Percentiles rank a stretch among this genome's conserved stretches.
These are phyloP conservation scores for Megalurothrips usitatus DNA, from an alignment of 2,888 invertebrate species.

Conservation along the genomic window DNA sequence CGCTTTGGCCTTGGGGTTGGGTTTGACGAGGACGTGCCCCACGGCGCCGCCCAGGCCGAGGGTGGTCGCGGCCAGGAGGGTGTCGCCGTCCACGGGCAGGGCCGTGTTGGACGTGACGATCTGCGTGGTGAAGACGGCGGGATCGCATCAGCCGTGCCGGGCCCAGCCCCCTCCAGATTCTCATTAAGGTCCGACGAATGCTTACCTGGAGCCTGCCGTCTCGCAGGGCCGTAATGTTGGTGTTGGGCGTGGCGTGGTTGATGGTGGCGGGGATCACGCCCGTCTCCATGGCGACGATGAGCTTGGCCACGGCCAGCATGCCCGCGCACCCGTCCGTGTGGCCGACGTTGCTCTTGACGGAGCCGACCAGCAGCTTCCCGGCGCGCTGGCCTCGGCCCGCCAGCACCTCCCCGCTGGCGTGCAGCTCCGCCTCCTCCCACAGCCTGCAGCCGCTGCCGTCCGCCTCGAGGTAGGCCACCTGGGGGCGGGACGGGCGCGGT, in stretches of 20 bases:
- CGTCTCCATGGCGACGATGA: constrained; percentile 86
- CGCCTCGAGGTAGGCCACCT: constrained; percentile 56
- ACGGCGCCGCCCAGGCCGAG: background rate
- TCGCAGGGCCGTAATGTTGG: constrained; percentile 77
- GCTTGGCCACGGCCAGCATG: constrained; percentile 82
- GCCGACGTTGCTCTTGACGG: constrained; percentile 97
- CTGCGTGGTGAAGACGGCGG: no score
- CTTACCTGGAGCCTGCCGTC: constrained; percentile 58
- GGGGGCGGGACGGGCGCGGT: constrained; percentile 31
- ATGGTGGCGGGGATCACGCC: constrained; percentile 86
- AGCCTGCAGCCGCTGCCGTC: constrained; percentile 47
- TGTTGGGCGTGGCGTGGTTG: constrained; percentile 80
- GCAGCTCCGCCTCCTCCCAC: constrained; percentile 67
- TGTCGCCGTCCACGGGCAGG: background rate
- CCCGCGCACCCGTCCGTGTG: constrained; percentile 93
- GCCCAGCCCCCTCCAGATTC: background rate
- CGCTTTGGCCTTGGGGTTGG: background rate
- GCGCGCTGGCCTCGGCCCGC: constrained; percentile 57
- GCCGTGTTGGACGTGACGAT: background rate
- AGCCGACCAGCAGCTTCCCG: constrained; percentile 80
- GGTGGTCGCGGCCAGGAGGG: background rate
- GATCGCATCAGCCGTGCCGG: no score
- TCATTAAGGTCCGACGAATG: no score
- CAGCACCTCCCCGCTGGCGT: constrained; percentile 64
- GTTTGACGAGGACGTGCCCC: background rate